Percentiles rank a stretch among this genome's conserved stretches.
phyloP scores from a whole-genome alignment of 2,888 invertebrate species.

The Helicoverpa assulta region DNA sequence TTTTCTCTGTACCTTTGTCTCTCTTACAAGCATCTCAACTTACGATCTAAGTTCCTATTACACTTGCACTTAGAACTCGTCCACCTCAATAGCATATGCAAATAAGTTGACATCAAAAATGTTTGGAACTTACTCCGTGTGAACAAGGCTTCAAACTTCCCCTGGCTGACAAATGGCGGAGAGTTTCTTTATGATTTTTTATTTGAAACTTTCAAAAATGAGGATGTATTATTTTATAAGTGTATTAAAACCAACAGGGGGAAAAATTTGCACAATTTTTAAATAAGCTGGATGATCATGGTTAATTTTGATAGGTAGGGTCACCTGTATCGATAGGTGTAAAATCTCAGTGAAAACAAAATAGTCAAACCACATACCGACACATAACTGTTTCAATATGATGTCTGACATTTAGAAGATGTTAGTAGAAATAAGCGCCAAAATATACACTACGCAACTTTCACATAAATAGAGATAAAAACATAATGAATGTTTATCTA shows the following conservation, averaged over 20 bases:
- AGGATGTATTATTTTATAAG: background rate
- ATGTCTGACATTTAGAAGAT: too few species aligned
- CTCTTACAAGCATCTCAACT: slow-evolving; percentile 2
- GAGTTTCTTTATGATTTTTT: slow-evolving; percentile 29
- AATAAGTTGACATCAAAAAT: slow-evolving; percentile 47
- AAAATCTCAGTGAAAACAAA: too few species aligned
- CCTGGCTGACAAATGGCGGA: slow-evolving; percentile 38
- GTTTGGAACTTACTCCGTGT: slow-evolving; percentile 45
- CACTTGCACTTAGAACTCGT: slow-evolving; percentile 28
- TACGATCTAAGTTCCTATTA: background rate
- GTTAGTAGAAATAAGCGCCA: too few species aligned
- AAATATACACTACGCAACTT: too few species aligned
- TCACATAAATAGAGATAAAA: background rate
- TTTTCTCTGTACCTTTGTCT: too few species aligned
- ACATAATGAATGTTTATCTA: background rate
- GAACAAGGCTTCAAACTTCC: slow-evolving; percentile 53
- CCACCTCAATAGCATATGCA: slow-evolving; percentile 41
- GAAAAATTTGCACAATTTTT: too few species aligned
- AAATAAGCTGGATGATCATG: too few species aligned
- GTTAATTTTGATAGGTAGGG: too few species aligned
- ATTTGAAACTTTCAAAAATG: slow-evolving; percentile 16
- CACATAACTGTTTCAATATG: too few species aligned
- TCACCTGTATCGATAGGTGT: too few species aligned
- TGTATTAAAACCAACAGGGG: too few species aligned
- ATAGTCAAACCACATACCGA: too few species aligned